A percentile compares a stretch with the other conserved stretches of the same genome.
These are phyloP conservation scores for Lordiphosa stackelbergi DNA, from an alignment of 1,140 invertebrate genomes.

Conservation along the genomic window DNA sequence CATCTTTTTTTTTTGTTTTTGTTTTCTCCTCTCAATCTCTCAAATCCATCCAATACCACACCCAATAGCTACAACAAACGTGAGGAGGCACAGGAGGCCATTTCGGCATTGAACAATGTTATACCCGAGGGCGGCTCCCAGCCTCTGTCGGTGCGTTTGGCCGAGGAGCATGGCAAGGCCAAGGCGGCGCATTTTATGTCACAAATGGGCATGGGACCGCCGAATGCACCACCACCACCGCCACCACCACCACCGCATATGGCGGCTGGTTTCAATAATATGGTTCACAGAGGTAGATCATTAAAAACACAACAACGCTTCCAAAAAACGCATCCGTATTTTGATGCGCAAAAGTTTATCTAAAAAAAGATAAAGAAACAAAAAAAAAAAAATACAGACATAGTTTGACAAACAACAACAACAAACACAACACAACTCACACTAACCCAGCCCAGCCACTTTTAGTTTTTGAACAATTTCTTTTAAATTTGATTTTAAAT, in stretches of 20 bases:
- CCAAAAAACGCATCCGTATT: conserved; percentile 76
- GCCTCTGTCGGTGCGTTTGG: conserved; percentile 88
- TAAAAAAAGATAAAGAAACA: conserved; percentile 38
- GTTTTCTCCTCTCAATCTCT: conserved; percentile 6
- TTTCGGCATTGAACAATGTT: conserved; percentile 90
- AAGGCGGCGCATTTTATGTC: conserved; percentile 81
- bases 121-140: conserved; percentile 89
- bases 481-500: too few species aligned
- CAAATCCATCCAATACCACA: conserved; percentile 6
- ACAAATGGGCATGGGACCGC: conserved; percentile 65
- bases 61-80: conserved; percentile 79
- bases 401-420: conserved; percentile 16
- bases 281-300: conserved; percentile 77
- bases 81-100: conserved; percentile 92
- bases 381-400: conserved; percentile 18
- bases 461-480: conserved; percentile 28
- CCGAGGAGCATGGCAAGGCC: conserved; percentile 95
- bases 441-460: conserved; percentile 24
- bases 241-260: conserved; percentile 59
- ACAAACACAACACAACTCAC: conserved; percentile 19
- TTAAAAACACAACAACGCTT: conserved; percentile 74
- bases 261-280: conserved; percentile 69
- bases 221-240: conserved; percentile 49
- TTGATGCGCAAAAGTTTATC: conserved; percentile 75
- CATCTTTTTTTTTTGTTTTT: conserved; percentile 9